These are phyloP conservation scores for Boulengeromyrus knoepffleri DNA, from an alignment of 2,113 vertebrate species.

Conservation along the genomic window DNA sequence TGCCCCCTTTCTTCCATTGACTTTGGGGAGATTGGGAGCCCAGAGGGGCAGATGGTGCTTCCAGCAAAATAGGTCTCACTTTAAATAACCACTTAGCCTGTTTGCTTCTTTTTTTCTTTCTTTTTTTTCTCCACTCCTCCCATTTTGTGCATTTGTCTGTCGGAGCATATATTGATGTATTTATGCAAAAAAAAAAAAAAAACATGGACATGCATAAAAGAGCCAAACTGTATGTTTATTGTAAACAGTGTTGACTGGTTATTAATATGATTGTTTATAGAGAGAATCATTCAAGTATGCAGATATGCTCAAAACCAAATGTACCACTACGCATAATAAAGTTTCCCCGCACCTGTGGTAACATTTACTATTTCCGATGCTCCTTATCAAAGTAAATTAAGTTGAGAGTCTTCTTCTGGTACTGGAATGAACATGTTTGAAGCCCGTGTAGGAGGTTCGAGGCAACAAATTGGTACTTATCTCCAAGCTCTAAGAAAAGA, in stretches of 20 bases:
- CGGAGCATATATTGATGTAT: neutral
- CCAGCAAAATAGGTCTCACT: slow-evolving; percentile 47
- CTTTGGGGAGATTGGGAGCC: slow-evolving; percentile 23
- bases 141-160: neutral
- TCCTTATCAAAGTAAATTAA: slow-evolving; percentile 2
- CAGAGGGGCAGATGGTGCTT: slow-evolving; percentile 42
- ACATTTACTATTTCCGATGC: neutral
- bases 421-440: neutral
- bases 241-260: neutral
- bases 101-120: slow-evolving; percentile 32
- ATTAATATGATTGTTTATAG: neutral
- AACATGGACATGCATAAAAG: neutral
- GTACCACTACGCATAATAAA: neutral
- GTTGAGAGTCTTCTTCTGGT: slow-evolving; percentile 1
- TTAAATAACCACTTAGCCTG: slow-evolving; percentile 49
- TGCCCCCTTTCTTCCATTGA: neutral
- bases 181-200: neutral
- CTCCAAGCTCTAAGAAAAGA: neutral
- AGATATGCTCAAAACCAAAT: neutral
- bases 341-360: neutral
- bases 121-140: neutral
- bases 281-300: neutral
- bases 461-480: slow-evolving; percentile 2
- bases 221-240: neutral
- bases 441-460: slow-evolving; percentile 4